Percentiles rank a stretch among this genome's conserved stretches.
These are phyloP conservation scores for Noturus placidus DNA, from an alignment of 2,113 vertebrate genomes.

Conservation along the genomic window DNA sequence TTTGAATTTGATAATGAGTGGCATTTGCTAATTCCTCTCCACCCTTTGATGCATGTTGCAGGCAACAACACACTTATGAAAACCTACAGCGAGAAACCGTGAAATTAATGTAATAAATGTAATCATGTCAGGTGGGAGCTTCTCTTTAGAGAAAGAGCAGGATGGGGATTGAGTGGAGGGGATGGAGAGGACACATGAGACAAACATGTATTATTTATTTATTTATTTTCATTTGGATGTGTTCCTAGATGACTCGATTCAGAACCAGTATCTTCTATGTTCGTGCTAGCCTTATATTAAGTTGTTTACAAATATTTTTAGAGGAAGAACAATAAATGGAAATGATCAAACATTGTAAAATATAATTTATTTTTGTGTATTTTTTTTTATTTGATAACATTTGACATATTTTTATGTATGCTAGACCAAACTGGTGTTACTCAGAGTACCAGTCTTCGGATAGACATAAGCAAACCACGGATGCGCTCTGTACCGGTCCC, in stretches of 20 bases:
- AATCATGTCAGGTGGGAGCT: background rate
- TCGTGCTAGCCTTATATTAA: background rate
- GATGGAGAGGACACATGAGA: background rate
- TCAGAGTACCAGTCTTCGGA: no score
- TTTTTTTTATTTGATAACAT: no score
- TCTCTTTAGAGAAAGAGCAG: background rate
- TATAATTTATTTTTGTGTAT: no score
- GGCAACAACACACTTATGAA: background rate
- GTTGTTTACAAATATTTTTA: background rate
- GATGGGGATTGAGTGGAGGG: background rate
- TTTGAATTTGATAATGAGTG: background rate
- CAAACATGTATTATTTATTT: no score
- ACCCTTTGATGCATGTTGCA: background rate
- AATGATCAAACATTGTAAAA: background rate
- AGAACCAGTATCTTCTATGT: background rate
- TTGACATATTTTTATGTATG: no score
- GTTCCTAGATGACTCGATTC: background rate
- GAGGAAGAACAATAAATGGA: background rate
- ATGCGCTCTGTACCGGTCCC: no score
- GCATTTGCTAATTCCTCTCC: conserved; percentile 12
- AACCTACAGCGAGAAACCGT: background rate
- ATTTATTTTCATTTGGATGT: background rate
- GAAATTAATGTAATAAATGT: background rate
- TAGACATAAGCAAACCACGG: no score
- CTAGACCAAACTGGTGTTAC: no score